phyloP scores from a whole-genome alignment of 2,888 invertebrate species.

The Acanthosepion esculentum region DNA sequence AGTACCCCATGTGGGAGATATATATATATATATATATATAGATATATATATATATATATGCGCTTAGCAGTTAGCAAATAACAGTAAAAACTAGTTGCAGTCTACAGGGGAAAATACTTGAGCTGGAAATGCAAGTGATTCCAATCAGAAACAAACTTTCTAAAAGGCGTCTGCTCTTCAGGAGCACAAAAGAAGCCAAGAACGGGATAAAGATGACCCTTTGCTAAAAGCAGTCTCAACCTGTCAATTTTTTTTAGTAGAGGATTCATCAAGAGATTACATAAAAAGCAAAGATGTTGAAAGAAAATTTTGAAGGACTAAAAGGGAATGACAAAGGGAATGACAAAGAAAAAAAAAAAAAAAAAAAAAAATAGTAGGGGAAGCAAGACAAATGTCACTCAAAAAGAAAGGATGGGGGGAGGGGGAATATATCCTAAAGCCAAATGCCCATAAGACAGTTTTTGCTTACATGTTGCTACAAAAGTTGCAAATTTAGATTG shows the following conservation, averaged over 20 bases:
- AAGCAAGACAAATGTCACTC: too few relatives aligned
- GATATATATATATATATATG: too few relatives aligned
- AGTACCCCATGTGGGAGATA: too few relatives aligned
- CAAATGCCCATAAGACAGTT: neutral
- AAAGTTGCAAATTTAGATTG: slow-evolving; percentile 41
- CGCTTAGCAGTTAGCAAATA: neutral
- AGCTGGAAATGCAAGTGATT: neutral
- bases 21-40: too few relatives aligned
- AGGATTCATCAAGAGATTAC: neutral
- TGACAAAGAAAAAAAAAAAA: too few relatives aligned
- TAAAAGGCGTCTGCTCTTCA: neutral
- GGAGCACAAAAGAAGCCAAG: neutral
- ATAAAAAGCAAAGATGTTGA: neutral
- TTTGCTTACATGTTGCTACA: slow-evolving; percentile 34
- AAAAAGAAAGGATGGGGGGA: too few relatives aligned
- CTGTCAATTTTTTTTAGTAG: neutral
- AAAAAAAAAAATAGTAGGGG: too few relatives aligned
- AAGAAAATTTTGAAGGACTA: neutral
- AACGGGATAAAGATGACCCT: neutral
- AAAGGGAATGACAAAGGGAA: too few relatives aligned
- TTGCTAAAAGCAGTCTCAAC: neutral
- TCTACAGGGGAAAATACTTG: neutral
- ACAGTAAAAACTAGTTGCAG: neutral
- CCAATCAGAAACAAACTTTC: too few relatives aligned
- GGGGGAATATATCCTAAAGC: neutral